phyloP scores from a whole-genome alignment of 2,113 vertebrate genomes.

The Hystrix cristata region DNA sequence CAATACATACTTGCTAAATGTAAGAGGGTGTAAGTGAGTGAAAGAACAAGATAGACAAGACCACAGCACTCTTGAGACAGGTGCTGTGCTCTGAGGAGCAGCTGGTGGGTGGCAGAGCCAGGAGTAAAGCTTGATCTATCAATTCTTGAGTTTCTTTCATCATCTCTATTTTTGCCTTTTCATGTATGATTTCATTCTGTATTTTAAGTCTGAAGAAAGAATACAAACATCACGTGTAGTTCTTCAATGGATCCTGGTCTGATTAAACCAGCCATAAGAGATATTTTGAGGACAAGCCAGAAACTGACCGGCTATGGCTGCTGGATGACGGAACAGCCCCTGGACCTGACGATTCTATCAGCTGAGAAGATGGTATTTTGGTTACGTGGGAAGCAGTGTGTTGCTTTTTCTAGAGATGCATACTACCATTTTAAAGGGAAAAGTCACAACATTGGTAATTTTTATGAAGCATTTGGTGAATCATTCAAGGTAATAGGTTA shows the following conservation, averaged over 20 bases:
- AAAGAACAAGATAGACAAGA: neutral
- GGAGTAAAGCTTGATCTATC: neutral
- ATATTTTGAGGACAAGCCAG: constrained; percentile 10
- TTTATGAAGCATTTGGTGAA: neutral
- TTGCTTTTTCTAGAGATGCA: neutral
- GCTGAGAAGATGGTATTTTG: neutral
- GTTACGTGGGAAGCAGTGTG: neutral
- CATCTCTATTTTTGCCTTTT: neutral
- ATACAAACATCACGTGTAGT: neutral
- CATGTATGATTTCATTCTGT: neutral
- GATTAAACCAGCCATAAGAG: neutral
- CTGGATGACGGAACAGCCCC: neutral
- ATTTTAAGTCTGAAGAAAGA: neutral
- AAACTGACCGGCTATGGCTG: neutral
- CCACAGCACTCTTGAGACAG: no score
- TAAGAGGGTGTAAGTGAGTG: neutral
- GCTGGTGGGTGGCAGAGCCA: neutral
- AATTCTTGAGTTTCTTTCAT: neutral
- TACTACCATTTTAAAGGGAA: neutral
- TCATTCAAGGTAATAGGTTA: neutral
- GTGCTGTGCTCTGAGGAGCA: neutral
- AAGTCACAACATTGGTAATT: neutral
- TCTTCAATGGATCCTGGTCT: neutral
- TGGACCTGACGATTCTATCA: neutral
- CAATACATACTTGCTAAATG: neutral